Evolutionary conservation across 2,888 invertebrate genomes (phyloP).

Genomic region (Thecophora atra): DNA sequence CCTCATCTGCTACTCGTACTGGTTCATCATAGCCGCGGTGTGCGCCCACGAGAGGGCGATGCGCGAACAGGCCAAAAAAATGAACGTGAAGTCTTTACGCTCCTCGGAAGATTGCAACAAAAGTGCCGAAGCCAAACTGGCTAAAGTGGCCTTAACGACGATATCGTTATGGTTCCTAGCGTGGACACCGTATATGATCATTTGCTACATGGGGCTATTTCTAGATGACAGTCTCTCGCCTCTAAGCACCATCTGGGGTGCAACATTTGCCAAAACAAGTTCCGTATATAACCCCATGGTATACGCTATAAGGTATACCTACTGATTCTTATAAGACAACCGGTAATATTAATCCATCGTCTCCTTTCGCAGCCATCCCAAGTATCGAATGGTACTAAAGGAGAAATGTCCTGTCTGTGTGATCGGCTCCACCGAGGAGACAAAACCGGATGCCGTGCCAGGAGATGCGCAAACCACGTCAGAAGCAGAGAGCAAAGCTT

Average conservation of each 20-base stretch:
- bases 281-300: conserved; percentile 70
- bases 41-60: conserved; percentile 69
- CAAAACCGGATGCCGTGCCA: conserved; percentile 44
- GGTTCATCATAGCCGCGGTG: conserved; percentile 70
- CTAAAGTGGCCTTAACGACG: conserved; percentile 71
- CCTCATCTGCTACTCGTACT: conserved; percentile 70
- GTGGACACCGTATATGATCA: conserved; percentile 85
- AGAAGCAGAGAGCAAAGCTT: conserved; percentile 49
- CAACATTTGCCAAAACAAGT: conserved; percentile 70
- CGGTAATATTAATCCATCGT: not conserved
- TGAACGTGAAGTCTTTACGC: conserved; percentile 70
- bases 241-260: conserved; percentile 78
- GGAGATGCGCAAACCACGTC: conserved; percentile 47
- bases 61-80: conserved; percentile 71
- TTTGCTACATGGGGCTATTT: conserved; percentile 81
- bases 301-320: conserved; percentile 69
- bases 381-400: conserved; percentile 69
- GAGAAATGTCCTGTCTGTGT: conserved; percentile 69
- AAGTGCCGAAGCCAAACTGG: conserved; percentile 68
- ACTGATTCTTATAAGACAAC: too few species aligned
- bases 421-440: conserved; percentile 50
- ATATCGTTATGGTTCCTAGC: conserved; percentile 72
- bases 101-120: conserved; percentile 66
- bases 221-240: conserved; percentile 77
- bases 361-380: conserved; percentile 67